These are phyloP conservation scores for Melanostigma gelatinosum DNA, from an alignment of 2,113 vertebrate species.

Conservation along the genomic window DNA sequence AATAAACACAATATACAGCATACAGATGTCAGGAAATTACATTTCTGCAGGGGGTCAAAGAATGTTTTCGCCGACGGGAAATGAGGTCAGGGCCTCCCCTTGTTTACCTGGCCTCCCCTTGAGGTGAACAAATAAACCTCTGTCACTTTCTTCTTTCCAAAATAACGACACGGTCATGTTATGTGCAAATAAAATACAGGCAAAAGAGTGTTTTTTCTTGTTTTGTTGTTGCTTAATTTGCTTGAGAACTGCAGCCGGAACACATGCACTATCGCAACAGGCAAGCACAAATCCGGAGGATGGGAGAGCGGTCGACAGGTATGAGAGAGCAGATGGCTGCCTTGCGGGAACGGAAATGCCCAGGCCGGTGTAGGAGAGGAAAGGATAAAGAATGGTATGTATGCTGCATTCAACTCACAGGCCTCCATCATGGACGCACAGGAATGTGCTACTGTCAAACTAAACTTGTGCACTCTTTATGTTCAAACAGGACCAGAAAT, in stretches of 20 bases:
- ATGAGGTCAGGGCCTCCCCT: constrained; percentile 10
- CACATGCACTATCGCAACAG: background rate
- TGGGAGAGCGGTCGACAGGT: constrained; percentile 5
- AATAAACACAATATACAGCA: constrained; percentile 2
- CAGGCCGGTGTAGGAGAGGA: background rate
- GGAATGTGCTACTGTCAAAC: background rate
- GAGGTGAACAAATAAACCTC: constrained; percentile 37
- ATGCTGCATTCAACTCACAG: constrained; percentile 11
- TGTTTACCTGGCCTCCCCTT: constrained; percentile 23
- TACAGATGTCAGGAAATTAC: constrained; percentile 56
- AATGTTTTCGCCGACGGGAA: background rate
- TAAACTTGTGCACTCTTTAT: background rate
- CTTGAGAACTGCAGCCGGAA: background rate
- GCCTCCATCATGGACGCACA: background rate
- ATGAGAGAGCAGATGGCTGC: constrained; percentile 55
- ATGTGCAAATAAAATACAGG: background rate
- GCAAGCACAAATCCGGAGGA: background rate
- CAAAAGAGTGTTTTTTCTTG: background rate
- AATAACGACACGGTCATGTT: constrained; percentile 1
- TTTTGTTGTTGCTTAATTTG: background rate
- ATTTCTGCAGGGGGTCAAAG: constrained; percentile 15
- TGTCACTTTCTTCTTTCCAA: constrained; percentile 21
- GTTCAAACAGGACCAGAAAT: background rate
- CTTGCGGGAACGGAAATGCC: constrained; percentile 39
- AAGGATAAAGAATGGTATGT: constrained; percentile 11